Base-by-base conservation (phyloP, 2,888 invertebrate genomes). In the Cheilosia impressa region DNA sequence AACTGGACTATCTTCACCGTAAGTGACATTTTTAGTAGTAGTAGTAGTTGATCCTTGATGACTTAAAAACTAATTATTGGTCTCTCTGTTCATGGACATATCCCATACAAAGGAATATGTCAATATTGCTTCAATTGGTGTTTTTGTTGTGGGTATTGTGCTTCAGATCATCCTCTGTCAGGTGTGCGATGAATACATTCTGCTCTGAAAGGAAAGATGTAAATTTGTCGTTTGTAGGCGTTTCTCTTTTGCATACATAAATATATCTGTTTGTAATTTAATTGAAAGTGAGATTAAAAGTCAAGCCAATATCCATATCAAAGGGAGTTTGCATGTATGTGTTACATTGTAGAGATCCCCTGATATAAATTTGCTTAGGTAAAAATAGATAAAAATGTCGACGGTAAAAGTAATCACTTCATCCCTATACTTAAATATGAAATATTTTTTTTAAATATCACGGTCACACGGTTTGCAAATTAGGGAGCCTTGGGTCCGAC, bases 1-100 rank as follows among this genome's bases (percentile, higher is more conserved):
- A 96, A 95, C 88, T 95, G 94, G 90, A 95, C 94, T 53, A 96
- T 90, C 89, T 94, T 94, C 19, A 96, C 95, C 13, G 94, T 93
- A 52, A 96, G 93, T 89, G 96, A 95, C 96, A 96, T 96, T 87
- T 2, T 31, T 9, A 2, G 31, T 31, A 9, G 31, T 31, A 31
- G 88, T 92, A 45, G 10, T 57, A 17, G 13, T 13, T 60, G 47
- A 4, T 60, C 27, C 45, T 63, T 71, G 43, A 1, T 34, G 45
- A 47, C 53, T 75, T 80, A 78, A 55, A n/a, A 53, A 38, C 63
- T 63, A 69, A 50, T 47, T 77, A 57, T 71, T 69, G 69, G 55
- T 71, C 41, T 31, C 7, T 62, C 10, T 19, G 31, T 31, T 24
- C 38, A 45, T 52, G 50, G 43, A 13, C 45, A 31, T 55, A 47